Base-by-base conservation (phyloP, 2,888 invertebrate species). In the Dasypolia templi region DNA sequence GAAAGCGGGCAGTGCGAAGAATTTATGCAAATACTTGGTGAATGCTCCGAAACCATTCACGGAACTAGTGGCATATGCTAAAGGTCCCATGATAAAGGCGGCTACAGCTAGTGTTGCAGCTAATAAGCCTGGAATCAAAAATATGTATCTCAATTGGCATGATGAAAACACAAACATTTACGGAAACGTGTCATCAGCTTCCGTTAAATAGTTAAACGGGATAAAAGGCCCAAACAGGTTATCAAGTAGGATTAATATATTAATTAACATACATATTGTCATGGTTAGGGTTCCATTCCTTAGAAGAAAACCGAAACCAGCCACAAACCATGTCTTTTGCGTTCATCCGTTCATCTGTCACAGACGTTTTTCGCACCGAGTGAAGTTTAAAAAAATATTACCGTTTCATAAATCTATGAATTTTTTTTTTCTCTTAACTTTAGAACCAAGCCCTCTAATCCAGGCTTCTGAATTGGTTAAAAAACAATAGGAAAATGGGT, bases 51-150 rank as follows among this genome's bases (percentile, higher is more conserved):
- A 17, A 3, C 0, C 0, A 3, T 12, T 17, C 6, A 5, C 0
- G 32, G 29, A 3, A 12, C 14, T 29, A n/a, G 19, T 14, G 1
- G 19, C 11, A 46, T 61, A 73, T 32, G 3, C 9, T 3, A 9
- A 1, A 22, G 46, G 26, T 22, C 75, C 75, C 32, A 42, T 0
- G 9, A 14, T 0, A 26, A 29, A 0, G 26, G 75, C 59, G 17
- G 1, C 0, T 11, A 53, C 0, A 32, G 46, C 17, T 14, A 46
- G 22, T 11, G 0, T 0, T 72, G 29, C 51, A 55, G 39, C 59
- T 26, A n/a, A 5, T 1, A 75, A 32, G 53, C 75, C 75, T 75
- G 75, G 22, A 75, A 75, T 49, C 56, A 75, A 73, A 77, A 53
- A 11, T 9, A 46, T 44, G 14, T 56, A 53, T 44, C 76, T 66